These are phyloP conservation scores for Aptenodytes patagonicus DNA, from an alignment of 2,113 vertebrate genomes.

Conservation along the genomic window DNA sequence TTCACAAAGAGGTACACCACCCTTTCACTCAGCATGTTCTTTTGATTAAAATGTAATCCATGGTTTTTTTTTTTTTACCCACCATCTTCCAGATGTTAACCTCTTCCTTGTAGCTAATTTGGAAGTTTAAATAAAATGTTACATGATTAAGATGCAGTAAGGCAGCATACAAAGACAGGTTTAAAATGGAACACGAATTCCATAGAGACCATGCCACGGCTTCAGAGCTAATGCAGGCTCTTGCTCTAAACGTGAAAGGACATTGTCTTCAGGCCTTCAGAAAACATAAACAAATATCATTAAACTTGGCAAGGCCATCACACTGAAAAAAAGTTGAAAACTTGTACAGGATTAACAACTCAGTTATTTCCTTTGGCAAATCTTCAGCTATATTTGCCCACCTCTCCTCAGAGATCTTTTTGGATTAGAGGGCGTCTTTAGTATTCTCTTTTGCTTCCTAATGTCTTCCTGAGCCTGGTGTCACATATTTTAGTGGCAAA, in stretches of 20 bases:
- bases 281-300: background rate
- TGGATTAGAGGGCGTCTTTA: background rate
- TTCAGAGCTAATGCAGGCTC: background rate
- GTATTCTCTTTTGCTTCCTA: background rate
- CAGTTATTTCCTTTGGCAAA: background rate
- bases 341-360: background rate
- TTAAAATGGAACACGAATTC: background rate
- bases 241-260: background rate
- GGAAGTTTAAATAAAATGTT: background rate
- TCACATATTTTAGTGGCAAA: background rate
- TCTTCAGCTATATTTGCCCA: background rate
- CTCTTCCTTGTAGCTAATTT: background rate
- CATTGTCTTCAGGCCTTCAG: background rate
- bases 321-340: background rate
- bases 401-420: background rate
- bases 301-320: background rate
- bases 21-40: background rate
- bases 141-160: too few species aligned
- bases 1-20: background rate
- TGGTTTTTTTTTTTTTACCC: fast-evolving
- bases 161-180: background rate
- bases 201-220: fast-evolving
- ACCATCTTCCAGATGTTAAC: background rate
- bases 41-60: background rate
- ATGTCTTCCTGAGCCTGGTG: background rate